Conservation (phyloP, 2,113 vertebrate species). For the Melanerpes aurifrons region DNA sequence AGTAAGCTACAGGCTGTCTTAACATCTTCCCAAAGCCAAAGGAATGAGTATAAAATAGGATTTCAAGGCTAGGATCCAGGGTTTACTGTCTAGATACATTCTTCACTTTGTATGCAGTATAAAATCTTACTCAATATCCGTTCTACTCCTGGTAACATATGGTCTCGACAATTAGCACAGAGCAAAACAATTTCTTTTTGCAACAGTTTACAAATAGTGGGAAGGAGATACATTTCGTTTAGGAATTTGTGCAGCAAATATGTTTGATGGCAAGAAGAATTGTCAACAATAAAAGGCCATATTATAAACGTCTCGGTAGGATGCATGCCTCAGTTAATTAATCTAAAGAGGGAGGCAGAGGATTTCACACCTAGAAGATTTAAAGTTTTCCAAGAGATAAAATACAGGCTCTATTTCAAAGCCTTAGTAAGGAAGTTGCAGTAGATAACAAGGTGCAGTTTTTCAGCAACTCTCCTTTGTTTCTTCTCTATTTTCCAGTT, state of each 20-base stretch:
- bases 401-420: neutral
- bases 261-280: neutral
- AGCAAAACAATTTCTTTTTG: neutral
- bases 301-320: neutral
- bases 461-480: neutral
- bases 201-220: neutral
- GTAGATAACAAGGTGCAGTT: neutral
- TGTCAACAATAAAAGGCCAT: neutral
- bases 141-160: conserved; percentile 27
- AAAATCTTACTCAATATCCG: conserved; percentile 24
- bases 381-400: neutral
- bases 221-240: neutral
- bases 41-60: conserved; percentile 18
- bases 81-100: conserved; percentile 24
- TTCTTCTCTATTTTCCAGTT: neutral
- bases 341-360: neutral
- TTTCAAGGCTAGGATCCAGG: conserved; percentile 40
- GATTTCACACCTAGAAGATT: neutral
- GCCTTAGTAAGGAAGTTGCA: neutral
- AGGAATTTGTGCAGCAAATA: neutral
- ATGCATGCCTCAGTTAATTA: neutral
- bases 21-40: conserved; percentile 53
- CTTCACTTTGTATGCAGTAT: conserved; percentile 16
- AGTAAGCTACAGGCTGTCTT: conserved; percentile 31
- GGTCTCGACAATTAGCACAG: conserved; percentile 39